A percentile compares a stretch with the other conserved stretches of the same genome.
Conservation (phyloP, 2,797 vertebrate genomes). For the Propithecus perrieri region DNA sequence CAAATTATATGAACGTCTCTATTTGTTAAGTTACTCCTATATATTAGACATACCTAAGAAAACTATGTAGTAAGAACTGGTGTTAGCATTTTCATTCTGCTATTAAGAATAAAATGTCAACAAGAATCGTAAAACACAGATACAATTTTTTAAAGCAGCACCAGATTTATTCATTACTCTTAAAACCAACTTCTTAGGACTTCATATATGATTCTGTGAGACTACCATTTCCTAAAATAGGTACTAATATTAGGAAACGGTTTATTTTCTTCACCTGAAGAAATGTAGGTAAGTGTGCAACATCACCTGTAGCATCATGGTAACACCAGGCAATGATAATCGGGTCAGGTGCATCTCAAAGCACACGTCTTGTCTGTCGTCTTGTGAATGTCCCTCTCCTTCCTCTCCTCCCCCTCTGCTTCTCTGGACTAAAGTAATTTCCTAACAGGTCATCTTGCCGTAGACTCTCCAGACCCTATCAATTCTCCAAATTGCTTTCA, state of each 20-base stretch:
- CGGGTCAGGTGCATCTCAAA: rapidly evolving
- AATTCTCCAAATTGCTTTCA: background rate
- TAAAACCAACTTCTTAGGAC: background rate
- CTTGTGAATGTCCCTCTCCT: background rate
- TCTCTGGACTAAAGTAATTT: background rate
- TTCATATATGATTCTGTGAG: background rate
- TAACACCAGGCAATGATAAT: rapidly evolving
- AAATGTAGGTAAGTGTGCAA: background rate
- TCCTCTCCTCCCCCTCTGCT: background rate
- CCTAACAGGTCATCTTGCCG: background rate
- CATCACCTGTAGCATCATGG: rapidly evolving
- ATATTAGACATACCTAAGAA: background rate
- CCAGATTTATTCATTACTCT: background rate
- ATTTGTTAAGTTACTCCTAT: background rate
- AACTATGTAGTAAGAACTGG: background rate
- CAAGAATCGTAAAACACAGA: background rate
- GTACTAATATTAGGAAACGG: background rate
- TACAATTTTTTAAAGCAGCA: background rate
- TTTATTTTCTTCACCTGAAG: background rate
- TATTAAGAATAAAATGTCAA: background rate
- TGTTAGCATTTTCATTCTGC: background rate
- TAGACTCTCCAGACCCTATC: background rate
- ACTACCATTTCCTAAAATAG: background rate
- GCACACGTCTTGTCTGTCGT: rapidly evolving
- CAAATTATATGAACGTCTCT: background rate